Base-by-base conservation (phyloP, 2,888 invertebrate species). In the Tethea ocularis region DNA sequence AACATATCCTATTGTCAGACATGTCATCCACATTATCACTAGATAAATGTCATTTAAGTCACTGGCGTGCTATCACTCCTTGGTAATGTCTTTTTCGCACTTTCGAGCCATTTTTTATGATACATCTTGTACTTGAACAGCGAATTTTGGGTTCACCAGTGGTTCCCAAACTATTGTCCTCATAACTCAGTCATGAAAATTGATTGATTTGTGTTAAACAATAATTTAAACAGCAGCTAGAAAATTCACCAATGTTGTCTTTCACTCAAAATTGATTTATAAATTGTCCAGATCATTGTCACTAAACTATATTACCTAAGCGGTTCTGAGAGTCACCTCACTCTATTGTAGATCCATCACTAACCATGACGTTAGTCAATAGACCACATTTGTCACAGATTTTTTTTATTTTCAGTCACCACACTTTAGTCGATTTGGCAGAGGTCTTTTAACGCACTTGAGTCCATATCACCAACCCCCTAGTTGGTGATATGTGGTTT, bases 41-140 rank as follows among this genome's bases (percentile, higher is more conserved):
- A 41, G n/a, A 17, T n/a, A 41, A 57, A 62, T 33, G 62, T 67
- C 62, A 58, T 55, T 64, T 67, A 62, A 70, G 74, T 71, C 74
- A 74, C 75, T 68, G 71, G 66, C 61, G 58, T 62, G 72, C 64
- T 69, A 70, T 72, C 71, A 71, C 65, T 66, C 62, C 65, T 61
- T 61, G 66, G 68, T 66, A 71, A 65, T 67, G 75, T 75, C 67
- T 69, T 61, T 64, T 64, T 59, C 66, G 67, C 64, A 61, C 57
- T 53, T 57, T 56, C 58, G 58, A 56, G 41, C 58, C 60, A 61
- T 65, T 61, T 2, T 54, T 22, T n/a, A n/a, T n/a, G 38, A 46
- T 46, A 46, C n/a, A 8, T 46, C 17, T 10, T 46, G 46, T 46
- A 41, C 17, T 17, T 17, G 41, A 41, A 41, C 7, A 38, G n/a